Evolutionary conservation across 2,113 vertebrate genomes (phyloP).

Genomic region (Percina caprodes): DNA sequence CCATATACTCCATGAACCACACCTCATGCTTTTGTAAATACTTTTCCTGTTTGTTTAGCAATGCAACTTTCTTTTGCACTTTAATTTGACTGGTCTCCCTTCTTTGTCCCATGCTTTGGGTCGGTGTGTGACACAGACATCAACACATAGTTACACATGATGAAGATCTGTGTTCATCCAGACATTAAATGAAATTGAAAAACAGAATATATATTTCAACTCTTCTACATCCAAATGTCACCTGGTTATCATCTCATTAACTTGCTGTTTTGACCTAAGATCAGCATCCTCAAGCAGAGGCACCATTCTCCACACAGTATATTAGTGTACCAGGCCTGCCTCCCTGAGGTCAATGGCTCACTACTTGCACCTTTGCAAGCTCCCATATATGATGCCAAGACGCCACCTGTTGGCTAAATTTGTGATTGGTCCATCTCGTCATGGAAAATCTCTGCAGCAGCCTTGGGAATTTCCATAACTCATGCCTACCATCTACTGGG

Average conservation of each 20-base stretch:
- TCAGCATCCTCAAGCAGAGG: neutral
- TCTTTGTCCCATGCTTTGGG: too few relatives aligned
- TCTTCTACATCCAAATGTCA: neutral
- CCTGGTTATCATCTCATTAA: neutral
- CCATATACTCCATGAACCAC: too few relatives aligned
- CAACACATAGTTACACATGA: too few relatives aligned
- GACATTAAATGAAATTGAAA: neutral
- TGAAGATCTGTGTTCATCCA: neutral
- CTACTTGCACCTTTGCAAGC: fast-evolving
- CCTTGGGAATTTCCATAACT: neutral
- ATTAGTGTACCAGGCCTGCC: neutral
- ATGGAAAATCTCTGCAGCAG: neutral
- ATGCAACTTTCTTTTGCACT: too few relatives aligned
- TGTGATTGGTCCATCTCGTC: fast-evolving
- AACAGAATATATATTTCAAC: neutral
- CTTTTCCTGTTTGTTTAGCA: too few relatives aligned
- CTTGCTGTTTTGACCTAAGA: neutral
- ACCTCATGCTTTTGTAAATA: too few relatives aligned
- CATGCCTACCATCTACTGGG: conserved; percentile 66
- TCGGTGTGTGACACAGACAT: too few relatives aligned
- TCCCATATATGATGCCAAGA: conserved; percentile 24
- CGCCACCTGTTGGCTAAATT: conserved; percentile 43
- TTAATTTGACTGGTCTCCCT: too few relatives aligned
- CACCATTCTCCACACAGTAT: neutral
- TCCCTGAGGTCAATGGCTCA: neutral